Base-by-base conservation (phyloP, 2,797 vertebrate species). In the Takifugu rubripes region DNA sequence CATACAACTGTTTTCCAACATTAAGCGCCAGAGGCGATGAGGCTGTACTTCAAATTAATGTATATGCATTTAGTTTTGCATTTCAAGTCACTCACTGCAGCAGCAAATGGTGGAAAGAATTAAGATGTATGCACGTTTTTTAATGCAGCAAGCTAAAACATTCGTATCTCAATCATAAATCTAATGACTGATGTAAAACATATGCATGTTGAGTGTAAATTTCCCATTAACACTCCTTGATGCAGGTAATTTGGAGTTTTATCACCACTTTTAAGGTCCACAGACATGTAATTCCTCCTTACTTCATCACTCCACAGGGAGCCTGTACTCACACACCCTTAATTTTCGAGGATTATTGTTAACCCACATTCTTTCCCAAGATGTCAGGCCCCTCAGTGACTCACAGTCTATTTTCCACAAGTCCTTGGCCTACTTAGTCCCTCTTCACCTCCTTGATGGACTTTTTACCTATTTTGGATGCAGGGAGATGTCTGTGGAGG, bases 401-500 rank as follows among this genome's bases (percentile, higher is more conserved):
- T 77, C 56, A 60, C 53, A 75, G 82, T 87, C 90, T 92, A 89
- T 90, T 92, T 91, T 89, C 79, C 77, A 76, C 50, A 66, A 90
- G 90, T 90, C 91, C 91, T 92, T 93, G 92, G 85, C 91, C 91
- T 90, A 91, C 79, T 91, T 92, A 79, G 78, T 85, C 74, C 76
- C 84, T 75, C 55, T 60, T 87, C 84, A 91, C 89, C 89, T 90
- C 84, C 59, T 66, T 29, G 5, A 68, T 84, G 83, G 75, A 86
- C 87, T 77, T 82, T 61, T 68, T 78, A 75, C 79, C 84, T 86
- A 85, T 91, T 93, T 91, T 89, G 77, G 87, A 79, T 63, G 55
- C 68, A 61, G 68, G 54, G 68, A 73, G 71, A 77, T 64, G 75
- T 91, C 90, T 90, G 69, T 82, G 64, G 91, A 91, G 89, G 86